Evolutionary conservation across 2,888 invertebrate species (phyloP), one percentile per base, ranked within the genome.

Genomic region (Apocheima hispidaria): DNA sequence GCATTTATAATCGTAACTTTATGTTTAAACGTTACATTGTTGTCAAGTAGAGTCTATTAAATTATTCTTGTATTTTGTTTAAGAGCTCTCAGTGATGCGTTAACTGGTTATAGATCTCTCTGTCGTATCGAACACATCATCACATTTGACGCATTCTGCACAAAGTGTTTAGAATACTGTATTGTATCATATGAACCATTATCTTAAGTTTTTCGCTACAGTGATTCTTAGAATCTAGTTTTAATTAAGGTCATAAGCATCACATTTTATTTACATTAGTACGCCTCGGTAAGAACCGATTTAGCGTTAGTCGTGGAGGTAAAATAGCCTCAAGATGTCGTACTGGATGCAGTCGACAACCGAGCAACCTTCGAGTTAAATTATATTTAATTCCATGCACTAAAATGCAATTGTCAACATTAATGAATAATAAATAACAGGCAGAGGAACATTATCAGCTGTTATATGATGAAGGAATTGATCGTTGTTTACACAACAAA

Each of bases 31-130:
- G 89, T 90, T 90, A 88, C 83, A 86, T 84, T 86, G 87, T 90
- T 90, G 81, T 87, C 83, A 81, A 83, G 83, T 90, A 90, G 88
- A 90, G 84, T 86, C 85, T 90, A 86, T 89, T 90, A 90, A 89
- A 87, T 91, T 90, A 90, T 90, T 90, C 76, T 83, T 84, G 84
- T 82, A 83, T 83, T 65, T 64, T 82, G 74, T 83, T 79, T 82
- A 78, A 82, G 82, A 75, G 73, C 73, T 77, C 67, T 73, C 73
- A 72, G 69, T 69, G 70, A 66, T 72, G 75, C 72, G 75, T 74
- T 73, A 59, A 46, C 65, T 73, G 73, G 71, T 70, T 70, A 70
- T 38, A 30, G 68, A 65, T 71, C 72, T 74, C 70, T 74, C 70
- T 26, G 26, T 26, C 26, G 26, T 63, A 63, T 66, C 57, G 60